Base-by-base conservation (phyloP, 2,888 invertebrate species). In the Drosophila bunnanda region DNA sequence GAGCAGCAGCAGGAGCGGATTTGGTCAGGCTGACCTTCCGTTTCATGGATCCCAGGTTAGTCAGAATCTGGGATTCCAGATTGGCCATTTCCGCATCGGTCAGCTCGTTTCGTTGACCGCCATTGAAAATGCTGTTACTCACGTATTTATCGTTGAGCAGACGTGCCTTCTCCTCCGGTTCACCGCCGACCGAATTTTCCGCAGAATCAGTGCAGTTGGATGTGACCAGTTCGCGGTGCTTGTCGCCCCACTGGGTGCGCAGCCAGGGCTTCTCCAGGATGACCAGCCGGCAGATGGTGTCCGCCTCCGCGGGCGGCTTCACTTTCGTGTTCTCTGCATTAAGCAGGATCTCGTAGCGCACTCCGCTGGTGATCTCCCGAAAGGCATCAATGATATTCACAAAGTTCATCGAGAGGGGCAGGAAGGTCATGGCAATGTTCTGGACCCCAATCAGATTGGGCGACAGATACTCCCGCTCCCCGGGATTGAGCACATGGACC, bases 181-280 rank as follows among this genome's bases (percentile, higher is more conserved):
- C 79, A 13, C 68, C 69, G 44, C 53, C 25, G 44, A 77, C 17
- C 6, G 79, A 62, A 59, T 86, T 87, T 4, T 67, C 79, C 17
- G 75, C 78, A 55, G 93, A 92, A 53, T 92, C 91, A 2, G 95
- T 95, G 86, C 96, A 96, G 84, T 96, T 96, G 79, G 96, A 95
- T 28, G 93, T 92, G 53, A 94, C 90, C 64, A 96, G 93, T 15
- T 94, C 93, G 84, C 95, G 94, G 50, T 93, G 93, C 89, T 94
- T 94, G 53, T 93, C 93, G 36, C 94, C 94, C 90, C 93, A 93
- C 15, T 93, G 89, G 58, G 93, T 92, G 84, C 93, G 93, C 30
- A 94, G 88, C 95, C 96, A 95, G 1, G 95, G 95, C 82, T 95
- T 94, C 88, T 95, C 95, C 62, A 95, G 91, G 80, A 95, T 93